Percentiles rank a stretch among this genome's conserved stretches.
Conservation (phyloP, 2,888 invertebrate species). For the Ormyrus labotus region DNA sequence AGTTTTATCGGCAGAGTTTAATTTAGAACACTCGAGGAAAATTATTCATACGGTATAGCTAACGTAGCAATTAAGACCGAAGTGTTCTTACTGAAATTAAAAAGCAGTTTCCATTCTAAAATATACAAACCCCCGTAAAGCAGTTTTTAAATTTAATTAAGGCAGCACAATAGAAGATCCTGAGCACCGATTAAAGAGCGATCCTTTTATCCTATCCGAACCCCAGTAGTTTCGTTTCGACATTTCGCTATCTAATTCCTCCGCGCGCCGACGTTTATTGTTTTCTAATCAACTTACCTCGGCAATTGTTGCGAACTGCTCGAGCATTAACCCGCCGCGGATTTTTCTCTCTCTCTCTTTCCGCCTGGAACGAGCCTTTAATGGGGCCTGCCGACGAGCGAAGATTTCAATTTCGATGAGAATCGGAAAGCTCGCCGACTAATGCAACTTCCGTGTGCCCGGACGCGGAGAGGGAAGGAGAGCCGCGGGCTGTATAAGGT, state of each 20-base stretch:
- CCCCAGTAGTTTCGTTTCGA: background rate
- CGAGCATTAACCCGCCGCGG: background rate
- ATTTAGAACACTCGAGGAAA: too few species aligned
- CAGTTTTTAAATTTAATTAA: too few species aligned
- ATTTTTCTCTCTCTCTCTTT: background rate
- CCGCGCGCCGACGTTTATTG: background rate
- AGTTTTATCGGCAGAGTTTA: too few species aligned
- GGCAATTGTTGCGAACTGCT: slow-evolving; percentile 11
- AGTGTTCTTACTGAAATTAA: too few species aligned
- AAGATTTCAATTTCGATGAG: slow-evolving; percentile 52
- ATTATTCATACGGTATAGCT: too few species aligned
- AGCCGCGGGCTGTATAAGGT: background rate
- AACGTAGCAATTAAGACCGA: too few species aligned
- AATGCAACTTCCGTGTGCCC: slow-evolving; percentile 49
- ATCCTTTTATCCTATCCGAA: too few species aligned
- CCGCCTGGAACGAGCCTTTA: slow-evolving; percentile 18
- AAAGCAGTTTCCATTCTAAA: too few species aligned
- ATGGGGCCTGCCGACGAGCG: slow-evolving; percentile 18
- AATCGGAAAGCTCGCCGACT: slow-evolving; percentile 40
- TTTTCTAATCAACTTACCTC: slow-evolving; percentile 46
- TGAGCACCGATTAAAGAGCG: too few species aligned
- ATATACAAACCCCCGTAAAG: too few species aligned
- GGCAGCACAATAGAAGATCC: too few species aligned
- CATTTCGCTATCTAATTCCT: background rate
- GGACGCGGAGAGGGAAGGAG: slow-evolving; percentile 8